Evolutionary conservation across 1,140 invertebrate species (phyloP).

Genomic region (Babylonia areolata): DNA sequence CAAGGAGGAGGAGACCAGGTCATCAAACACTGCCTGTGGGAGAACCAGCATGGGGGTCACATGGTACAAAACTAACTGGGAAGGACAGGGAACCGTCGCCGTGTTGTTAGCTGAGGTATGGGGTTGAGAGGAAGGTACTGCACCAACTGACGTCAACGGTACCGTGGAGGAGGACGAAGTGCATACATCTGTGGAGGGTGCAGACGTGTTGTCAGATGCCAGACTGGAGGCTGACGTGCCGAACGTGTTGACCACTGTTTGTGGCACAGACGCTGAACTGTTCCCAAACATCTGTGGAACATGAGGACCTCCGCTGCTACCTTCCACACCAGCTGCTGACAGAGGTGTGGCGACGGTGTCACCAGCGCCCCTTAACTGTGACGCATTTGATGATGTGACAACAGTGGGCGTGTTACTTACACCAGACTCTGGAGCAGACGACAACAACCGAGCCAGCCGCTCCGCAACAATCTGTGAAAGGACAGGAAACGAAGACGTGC

Average conservation of each 20-base stretch:
- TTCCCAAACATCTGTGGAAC: neutral
- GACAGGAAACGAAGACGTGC: neutral
- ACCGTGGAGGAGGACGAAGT: neutral
- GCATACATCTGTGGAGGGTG: too few species aligned
- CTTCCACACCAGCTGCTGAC: neutral
- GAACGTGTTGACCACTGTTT: too few species aligned
- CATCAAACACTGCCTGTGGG: neutral
- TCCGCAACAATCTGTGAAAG: neutral
- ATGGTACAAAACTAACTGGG: neutral
- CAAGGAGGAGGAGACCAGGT: neutral
- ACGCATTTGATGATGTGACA: neutral
- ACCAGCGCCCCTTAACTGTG: neutral
- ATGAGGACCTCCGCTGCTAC: neutral
- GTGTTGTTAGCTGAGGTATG: neutral
- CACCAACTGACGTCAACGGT: neutral
- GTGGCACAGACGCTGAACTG: neutral
- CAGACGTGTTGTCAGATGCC: too few species aligned
- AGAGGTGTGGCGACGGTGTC: too few species aligned
- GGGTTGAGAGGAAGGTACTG: neutral
- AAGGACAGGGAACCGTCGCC: neutral
- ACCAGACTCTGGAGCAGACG: neutral
- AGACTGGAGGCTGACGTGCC: neutral
- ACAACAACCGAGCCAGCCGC: neutral
- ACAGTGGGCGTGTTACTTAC: neutral
- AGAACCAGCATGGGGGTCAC: neutral